Evolutionary conservation across 2,888 invertebrate species (phyloP).

Genomic region (Priapulus caudatus): DNA sequence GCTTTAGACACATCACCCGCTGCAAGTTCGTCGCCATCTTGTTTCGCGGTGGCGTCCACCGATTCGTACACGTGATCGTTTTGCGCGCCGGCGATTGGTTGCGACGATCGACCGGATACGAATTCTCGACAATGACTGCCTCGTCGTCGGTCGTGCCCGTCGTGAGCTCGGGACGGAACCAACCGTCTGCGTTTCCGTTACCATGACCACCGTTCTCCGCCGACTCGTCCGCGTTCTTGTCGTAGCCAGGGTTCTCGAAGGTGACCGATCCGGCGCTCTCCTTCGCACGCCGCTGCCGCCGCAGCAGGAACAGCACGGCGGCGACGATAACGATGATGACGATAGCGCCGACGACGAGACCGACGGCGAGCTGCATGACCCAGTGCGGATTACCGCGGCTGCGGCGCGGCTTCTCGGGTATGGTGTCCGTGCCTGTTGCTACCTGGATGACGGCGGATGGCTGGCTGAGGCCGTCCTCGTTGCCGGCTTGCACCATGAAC

Average conservation of each 20-base stretch:
- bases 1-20: no score
- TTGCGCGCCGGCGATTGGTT: no score
- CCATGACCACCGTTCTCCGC: no score
- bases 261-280: background rate
- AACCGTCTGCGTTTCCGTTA: background rate
- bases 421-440: background rate
- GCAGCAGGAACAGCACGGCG: background rate
- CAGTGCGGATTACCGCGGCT: background rate
- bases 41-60: no score
- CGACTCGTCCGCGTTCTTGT: background rate
- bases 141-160: no score
- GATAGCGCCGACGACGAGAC: conserved; percentile 3
- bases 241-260: background rate
- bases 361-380: background rate
- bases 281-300: background rate
- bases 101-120: no score
- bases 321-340: background rate
- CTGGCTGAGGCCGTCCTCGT: background rate
- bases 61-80: no score
- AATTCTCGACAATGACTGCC: background rate
- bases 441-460: background rate
- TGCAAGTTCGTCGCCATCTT: no score
- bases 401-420: background rate
- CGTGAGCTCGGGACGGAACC: background rate
- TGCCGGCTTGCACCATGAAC: background rate